Evolutionary conservation across 1,140 invertebrate species (phyloP).

Genomic region (Drosophila hydei): DNA sequence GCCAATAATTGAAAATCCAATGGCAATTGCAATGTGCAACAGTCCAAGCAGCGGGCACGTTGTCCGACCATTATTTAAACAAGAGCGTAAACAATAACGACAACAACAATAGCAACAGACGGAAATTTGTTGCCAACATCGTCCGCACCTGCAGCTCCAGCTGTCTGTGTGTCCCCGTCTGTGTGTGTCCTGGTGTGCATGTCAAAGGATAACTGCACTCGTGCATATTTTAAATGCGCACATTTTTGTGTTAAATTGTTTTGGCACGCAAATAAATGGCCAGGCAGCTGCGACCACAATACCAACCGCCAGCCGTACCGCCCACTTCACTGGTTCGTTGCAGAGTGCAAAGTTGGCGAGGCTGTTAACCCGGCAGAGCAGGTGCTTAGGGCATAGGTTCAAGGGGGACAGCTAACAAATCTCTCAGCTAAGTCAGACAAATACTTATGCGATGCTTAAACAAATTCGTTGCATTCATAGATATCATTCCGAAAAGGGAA

Average conservation of each 20-base stretch:
- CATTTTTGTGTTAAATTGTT: slow-evolving; percentile 83
- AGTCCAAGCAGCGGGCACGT: slow-evolving; percentile 53
- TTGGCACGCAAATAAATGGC: slow-evolving; percentile 81
- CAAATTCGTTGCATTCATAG: slow-evolving; percentile 7
- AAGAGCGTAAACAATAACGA: slow-evolving; percentile 81
- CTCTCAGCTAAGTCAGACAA: slow-evolving; percentile 66
- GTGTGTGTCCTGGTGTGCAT: slow-evolving; percentile 43
- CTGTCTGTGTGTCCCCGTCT: slow-evolving; percentile 25
- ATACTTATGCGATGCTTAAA: slow-evolving; percentile 20
- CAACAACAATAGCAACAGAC: slow-evolving; percentile 62
- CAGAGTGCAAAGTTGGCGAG: slow-evolving; percentile 61
- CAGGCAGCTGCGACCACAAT: slow-evolving; percentile 59
- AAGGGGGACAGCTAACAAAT: slow-evolving; percentile 70
- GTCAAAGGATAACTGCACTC: slow-evolving; percentile 80
- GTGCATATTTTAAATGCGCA: slow-evolving; percentile 78
- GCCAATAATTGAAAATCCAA: slow-evolving; percentile 81
- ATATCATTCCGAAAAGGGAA: background rate
- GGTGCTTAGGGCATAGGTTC: slow-evolving; percentile 41
- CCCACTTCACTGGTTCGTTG: background rate
- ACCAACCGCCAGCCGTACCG: background rate
- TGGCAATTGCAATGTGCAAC: slow-evolving; percentile 57
- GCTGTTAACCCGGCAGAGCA: slow-evolving; percentile 63
- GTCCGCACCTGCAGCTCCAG: slow-evolving; percentile 44
- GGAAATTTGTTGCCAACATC: slow-evolving; percentile 70
- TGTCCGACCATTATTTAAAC: slow-evolving; percentile 80